A percentile compares a stretch with the other conserved stretches of the same genome.
phyloP scores from a whole-genome alignment of 2,797 vertebrate species.

The Pseudochromis fuscus region DNA sequence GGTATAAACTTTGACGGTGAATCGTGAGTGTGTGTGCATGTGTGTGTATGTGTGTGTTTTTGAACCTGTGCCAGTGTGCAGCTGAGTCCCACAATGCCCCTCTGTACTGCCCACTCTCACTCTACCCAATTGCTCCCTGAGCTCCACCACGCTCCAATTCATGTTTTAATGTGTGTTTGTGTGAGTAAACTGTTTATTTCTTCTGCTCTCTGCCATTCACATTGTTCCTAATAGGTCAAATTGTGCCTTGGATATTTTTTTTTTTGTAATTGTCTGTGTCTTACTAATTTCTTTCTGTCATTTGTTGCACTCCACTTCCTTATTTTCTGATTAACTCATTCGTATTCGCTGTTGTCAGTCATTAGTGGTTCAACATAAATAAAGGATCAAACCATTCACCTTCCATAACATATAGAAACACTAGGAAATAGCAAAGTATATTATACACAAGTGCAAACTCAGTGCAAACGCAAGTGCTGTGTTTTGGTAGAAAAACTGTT shows the following conservation, averaged over 20 bases:
- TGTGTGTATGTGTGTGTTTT: conserved; percentile 41
- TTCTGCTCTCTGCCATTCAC: too few species aligned
- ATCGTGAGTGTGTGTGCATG: conserved; percentile 18
- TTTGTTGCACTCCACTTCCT: neutral
- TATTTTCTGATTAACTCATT: neutral
- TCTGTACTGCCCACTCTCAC: conserved; percentile 69
- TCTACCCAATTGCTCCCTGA: conserved; percentile 50
- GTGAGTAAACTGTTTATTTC: conserved; percentile 10
- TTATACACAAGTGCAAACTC: too few species aligned
- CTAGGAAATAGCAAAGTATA: too few species aligned
- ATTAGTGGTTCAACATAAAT: too few species aligned
- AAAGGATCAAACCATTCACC: too few species aligned
- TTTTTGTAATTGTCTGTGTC: neutral
- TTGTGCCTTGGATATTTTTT: conserved; percentile 1
- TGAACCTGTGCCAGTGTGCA: conserved; percentile 75
- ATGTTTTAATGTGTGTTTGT: conserved; percentile 37
- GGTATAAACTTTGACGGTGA: too few species aligned
- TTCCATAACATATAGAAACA: too few species aligned
- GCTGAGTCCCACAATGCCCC: conserved; percentile 80
- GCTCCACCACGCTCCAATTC: conserved; percentile 72
- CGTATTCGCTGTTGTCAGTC: too few species aligned
- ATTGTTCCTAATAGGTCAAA: neutral
- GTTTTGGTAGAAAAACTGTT: too few species aligned
- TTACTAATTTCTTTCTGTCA: neutral
- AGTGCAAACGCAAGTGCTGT: too few species aligned